Base-by-base conservation (phyloP, 2,888 invertebrate genomes). In the Plebejus argus region DNA sequence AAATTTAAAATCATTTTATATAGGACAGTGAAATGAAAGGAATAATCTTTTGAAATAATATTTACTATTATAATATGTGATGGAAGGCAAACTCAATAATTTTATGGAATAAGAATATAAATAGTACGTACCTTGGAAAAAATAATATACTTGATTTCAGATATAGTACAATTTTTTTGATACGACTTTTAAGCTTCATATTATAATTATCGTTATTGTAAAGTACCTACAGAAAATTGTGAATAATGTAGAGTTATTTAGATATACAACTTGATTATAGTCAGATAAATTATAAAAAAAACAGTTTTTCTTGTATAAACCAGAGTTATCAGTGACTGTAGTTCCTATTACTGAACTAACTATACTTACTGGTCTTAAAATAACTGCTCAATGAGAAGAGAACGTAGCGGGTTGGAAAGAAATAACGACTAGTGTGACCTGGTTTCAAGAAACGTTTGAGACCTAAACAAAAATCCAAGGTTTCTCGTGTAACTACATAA, bases 381-480 rank as follows among this genome's bases (percentile, higher is more conserved):
- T 23, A 23, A 61, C 23, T 23, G 61, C 61, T 23, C 61, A 61
- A 61, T 61, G 23, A 61, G 61, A 23, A 61, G 61, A 61, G 28
- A 23, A 61, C 23, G 23, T 23, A 61, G 61, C 61, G 61, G 10
- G 23, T 20, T 61, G 61, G 23, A 61, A 61, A 61, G 58, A 61
- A 61, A 61, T 61, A 61, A 61, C 23, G 61, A 23, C 23, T 23
- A 12, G 61, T 23, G 23, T 61, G 61, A 23, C 61, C 61, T 23
- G 23, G 61, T 61, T 61, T 61, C 61, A 4, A 61, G 61, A 58
- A 76, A 76, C 56, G 20, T 58, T 61, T 61, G 61, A 61, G 61
- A 76, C 20, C 56, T 76, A 61, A 76, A 61, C 39, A 76, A 76
- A 39, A 61, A 58, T 61, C 61, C 61, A 76, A 76, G 33, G 53